These are phyloP conservation scores for Columba guinea DNA, from an alignment of 2,797 vertebrate genomes.

Conservation along the genomic window DNA sequence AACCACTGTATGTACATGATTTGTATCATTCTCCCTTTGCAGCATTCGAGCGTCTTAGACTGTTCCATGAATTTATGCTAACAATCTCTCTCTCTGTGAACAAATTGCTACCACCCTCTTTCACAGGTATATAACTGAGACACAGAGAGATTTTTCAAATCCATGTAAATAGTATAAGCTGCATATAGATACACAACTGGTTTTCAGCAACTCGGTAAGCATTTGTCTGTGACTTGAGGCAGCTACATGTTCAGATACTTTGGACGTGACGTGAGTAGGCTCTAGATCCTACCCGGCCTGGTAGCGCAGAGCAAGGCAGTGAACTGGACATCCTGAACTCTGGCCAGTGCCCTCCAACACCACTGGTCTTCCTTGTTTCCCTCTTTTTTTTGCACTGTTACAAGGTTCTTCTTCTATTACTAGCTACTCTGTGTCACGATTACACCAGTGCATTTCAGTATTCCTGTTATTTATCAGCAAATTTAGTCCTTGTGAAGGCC, in stretches of 20 bases:
- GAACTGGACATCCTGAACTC: background rate
- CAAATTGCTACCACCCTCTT: background rate
- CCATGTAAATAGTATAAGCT: background rate
- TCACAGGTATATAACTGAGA: background rate
- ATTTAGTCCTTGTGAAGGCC: background rate
- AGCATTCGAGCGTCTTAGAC: background rate
- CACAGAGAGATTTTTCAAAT: background rate
- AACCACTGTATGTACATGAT: background rate
- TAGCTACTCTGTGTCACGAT: background rate
- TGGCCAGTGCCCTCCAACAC: fast-evolving
- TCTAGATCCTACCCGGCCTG: background rate
- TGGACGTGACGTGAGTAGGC: background rate
- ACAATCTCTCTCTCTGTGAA: background rate
- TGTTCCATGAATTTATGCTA: background rate
- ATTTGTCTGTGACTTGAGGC: background rate
- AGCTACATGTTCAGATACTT: background rate
- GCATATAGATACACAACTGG: background rate
- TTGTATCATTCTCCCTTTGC: background rate
- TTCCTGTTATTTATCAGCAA: background rate
- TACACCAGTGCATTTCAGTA: background rate
- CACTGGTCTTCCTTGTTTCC: background rate
- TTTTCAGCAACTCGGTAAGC: background rate
- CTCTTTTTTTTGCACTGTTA: background rate
- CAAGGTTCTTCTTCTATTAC: background rate
- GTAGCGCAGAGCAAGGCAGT: background rate